Evolutionary conservation across 2,888 invertebrate species (phyloP).

Genomic region (Podabrus alpinus): DNA sequence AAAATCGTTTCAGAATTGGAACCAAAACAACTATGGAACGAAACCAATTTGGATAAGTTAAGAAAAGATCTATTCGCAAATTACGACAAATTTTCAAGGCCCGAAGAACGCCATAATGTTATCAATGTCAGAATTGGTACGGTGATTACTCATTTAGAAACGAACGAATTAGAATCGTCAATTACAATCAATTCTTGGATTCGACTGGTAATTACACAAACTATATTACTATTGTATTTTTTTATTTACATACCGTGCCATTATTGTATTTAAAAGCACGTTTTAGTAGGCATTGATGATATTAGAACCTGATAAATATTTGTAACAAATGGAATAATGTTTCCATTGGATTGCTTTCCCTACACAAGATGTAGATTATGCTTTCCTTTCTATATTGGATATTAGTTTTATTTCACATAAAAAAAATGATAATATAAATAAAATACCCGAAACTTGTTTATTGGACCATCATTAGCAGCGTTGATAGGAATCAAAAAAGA

Average conservation of each 20-base stretch:
- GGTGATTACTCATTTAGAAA: constrained; percentile 65
- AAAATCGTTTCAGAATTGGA: constrained; percentile 41
- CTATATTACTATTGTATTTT: background rate
- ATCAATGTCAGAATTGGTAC: constrained; percentile 61
- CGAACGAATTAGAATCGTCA: constrained; percentile 66
- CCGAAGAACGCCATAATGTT: constrained; percentile 58
- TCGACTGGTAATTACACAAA: constrained; percentile 60
- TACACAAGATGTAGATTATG: background rate
- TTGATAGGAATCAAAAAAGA: background rate
- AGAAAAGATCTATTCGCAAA: constrained; percentile 62
- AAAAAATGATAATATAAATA: background rate
- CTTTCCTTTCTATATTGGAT: background rate
- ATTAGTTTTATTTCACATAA: background rate
- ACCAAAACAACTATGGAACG: constrained; percentile 59
- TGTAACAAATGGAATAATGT: background rate
- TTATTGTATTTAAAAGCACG: background rate
- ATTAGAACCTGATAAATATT: background rate
- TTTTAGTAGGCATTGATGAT: background rate
- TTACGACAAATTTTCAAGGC: constrained; percentile 61
- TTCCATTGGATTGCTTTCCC: background rate
- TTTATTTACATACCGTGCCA: background rate
- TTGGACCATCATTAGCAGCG: background rate
- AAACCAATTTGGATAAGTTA: constrained; percentile 60
- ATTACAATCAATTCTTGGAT: constrained; percentile 65
- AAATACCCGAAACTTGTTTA: background rate